phyloP scores from a whole-genome alignment of 2,888 invertebrate species.

The Prosapia bicincta region DNA sequence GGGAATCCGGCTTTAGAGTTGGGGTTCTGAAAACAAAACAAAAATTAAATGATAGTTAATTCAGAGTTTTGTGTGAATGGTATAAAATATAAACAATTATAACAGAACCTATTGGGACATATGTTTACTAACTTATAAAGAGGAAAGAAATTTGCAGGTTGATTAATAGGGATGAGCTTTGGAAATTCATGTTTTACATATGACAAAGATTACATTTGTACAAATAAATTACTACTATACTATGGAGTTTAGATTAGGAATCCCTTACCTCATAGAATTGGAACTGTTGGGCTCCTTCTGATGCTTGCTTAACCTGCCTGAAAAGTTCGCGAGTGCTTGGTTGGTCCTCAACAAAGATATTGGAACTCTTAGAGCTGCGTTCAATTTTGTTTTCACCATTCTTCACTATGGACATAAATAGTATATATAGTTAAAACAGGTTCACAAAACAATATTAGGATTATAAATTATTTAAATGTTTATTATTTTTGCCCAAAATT shows the following conservation, averaged over 20 bases:
- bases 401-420: slow-evolving; percentile 47
- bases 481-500: no score
- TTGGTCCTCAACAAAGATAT: slow-evolving; percentile 59
- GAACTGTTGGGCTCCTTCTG: neutral
- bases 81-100: no score
- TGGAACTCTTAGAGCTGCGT: slow-evolving; percentile 64
- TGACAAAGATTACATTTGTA: no score
- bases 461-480: neutral
- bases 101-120: no score
- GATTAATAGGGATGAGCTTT: no score
- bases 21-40: neutral
- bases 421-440: no score
- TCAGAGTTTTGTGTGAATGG: no score
- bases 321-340: slow-evolving; percentile 56
- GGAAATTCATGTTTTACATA: no score
- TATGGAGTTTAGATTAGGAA: no score
- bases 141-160: no score
- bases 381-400: slow-evolving; percentile 64
- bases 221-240: no score
- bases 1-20: slow-evolving; percentile 16
- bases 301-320: slow-evolving; percentile 7
- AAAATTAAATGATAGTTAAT: neutral
- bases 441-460: neutral
- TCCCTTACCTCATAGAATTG: neutral
- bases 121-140: no score